Conservation (phyloP, 2,888 invertebrate species). For the Lingula anatina region DNA sequence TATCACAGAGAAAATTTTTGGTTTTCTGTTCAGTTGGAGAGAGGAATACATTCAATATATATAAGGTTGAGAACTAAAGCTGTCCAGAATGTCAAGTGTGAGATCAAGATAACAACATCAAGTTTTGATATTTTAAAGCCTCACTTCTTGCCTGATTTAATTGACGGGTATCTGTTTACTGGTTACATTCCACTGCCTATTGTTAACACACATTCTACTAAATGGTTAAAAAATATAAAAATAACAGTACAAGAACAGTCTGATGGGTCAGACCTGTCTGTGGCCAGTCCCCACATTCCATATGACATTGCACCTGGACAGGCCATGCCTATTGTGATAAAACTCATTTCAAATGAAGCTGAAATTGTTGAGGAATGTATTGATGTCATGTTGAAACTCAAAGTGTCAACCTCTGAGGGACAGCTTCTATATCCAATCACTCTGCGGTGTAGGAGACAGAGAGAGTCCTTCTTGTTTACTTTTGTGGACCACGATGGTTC, state of each 20-base stretch:
- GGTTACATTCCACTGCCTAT: slow-evolving; percentile 28
- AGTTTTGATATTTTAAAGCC: slow-evolving; percentile 26
- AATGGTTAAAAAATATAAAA: slow-evolving; percentile 28
- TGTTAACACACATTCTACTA: slow-evolving; percentile 26
- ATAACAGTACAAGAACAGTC: slow-evolving; percentile 20
- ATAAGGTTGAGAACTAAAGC: slow-evolving; percentile 31
- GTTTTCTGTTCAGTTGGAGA: slow-evolving; percentile 21
- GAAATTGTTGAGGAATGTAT: slow-evolving; percentile 14
- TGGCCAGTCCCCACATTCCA: slow-evolving; percentile 8
- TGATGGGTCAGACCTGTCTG: slow-evolving; percentile 10
- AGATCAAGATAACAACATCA: slow-evolving; percentile 16
- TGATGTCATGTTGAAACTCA: slow-evolving; percentile 18
- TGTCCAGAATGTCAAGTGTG: slow-evolving; percentile 24
- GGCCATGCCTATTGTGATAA: slow-evolving; percentile 19
- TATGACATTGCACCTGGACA: slow-evolving; percentile 39
- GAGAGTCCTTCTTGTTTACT: slow-evolving; percentile 41
- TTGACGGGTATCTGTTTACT: slow-evolving; percentile 33
- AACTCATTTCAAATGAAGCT: slow-evolving; percentile 10
- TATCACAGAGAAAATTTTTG: slow-evolving; percentile 32
- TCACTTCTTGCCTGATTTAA: slow-evolving; percentile 33
- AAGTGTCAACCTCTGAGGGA: slow-evolving; percentile 33
- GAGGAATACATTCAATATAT: slow-evolving; percentile 33
- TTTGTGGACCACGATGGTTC: slow-evolving; percentile 47
- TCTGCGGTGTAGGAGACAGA: slow-evolving; percentile 30
- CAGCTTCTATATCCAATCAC: slow-evolving; percentile 12